Percentiles rank a stretch among this genome's conserved stretches.
Conservation (phyloP, 2,888 invertebrate species). For the Ganaspis brasiliensis region DNA sequence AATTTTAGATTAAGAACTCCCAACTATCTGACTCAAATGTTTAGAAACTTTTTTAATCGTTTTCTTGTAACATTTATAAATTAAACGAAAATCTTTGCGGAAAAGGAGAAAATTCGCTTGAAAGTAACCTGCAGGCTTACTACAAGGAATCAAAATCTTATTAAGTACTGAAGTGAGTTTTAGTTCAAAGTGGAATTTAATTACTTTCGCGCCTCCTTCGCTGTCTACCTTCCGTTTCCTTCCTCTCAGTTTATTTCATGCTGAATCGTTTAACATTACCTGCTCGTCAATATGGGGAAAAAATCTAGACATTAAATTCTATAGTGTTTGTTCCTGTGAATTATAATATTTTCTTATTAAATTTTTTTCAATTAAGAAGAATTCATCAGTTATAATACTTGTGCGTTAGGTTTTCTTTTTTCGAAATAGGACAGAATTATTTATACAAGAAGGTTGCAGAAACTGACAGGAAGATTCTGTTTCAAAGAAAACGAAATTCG, state of each 20-base stretch:
- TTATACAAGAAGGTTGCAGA: not conserved
- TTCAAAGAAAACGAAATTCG: constrained; percentile 1
- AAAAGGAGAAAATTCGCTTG: constrained; percentile 50
- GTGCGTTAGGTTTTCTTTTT: not conserved
- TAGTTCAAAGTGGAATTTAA: constrained; percentile 75
- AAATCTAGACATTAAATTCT: constrained; percentile 6
- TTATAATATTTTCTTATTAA: not conserved
- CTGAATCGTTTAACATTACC: constrained; percentile 35
- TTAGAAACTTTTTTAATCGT: too few species aligned
- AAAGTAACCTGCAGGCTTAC: constrained; percentile 66
- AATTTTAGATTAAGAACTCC: too few species aligned
- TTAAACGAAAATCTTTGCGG: constrained; percentile 55
- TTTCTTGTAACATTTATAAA: too few species aligned
- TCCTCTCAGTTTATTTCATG: constrained; percentile 49
- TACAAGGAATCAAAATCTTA: constrained; percentile 73
- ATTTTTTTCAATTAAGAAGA: not conserved
- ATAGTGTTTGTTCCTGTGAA: not conserved
- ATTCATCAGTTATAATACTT: too few species aligned
- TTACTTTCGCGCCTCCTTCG: constrained; percentile 66
- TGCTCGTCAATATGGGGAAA: not conserved
- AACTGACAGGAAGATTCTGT: not conserved
- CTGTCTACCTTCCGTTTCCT: constrained; percentile 43
- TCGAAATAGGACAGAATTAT: not conserved
- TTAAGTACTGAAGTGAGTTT: constrained; percentile 73
- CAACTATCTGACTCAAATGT: too few species aligned